phyloP scores from a whole-genome alignment of 2,888 invertebrate genomes.

The Trissolcus japonicus region DNA sequence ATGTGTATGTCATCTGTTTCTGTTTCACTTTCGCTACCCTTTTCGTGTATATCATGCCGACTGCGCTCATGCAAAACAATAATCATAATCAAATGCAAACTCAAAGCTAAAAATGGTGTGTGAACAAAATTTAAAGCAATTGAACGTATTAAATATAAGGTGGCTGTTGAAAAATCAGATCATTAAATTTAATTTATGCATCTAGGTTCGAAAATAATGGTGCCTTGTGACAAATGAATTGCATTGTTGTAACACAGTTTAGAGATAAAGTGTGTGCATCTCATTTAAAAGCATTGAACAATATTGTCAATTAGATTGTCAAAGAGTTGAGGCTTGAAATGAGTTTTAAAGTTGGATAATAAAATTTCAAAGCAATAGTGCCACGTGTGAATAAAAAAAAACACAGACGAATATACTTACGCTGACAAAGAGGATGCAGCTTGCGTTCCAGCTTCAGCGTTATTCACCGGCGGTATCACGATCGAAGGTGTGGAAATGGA shows the following conservation, averaged over 20 bases:
- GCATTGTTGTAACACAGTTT: no score
- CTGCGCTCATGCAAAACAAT: conserved; percentile 70
- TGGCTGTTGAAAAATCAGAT: no score
- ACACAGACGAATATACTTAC: conserved; percentile 77
- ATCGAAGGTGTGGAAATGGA: conserved; percentile 94
- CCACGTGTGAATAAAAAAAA: not conserved
- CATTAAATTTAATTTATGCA: no score
- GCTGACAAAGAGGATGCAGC: conserved; percentile 78
- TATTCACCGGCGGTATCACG: conserved; percentile 82
- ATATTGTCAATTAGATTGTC: no score
- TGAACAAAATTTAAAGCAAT: conserved; percentile 9
- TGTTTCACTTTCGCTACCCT: conserved; percentile 84
- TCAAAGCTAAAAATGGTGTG: conserved; percentile 52
- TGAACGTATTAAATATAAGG: not conserved
- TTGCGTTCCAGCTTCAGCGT: conserved; percentile 77
- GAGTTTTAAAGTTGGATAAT: no score
- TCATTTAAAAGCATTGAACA: no score
- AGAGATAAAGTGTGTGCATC: no score
- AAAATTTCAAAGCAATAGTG: not conserved
- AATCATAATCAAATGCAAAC: conserved; percentile 69
- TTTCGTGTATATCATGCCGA: conserved; percentile 76
- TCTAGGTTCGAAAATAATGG: no score
- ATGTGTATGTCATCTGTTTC: conserved; percentile 83
- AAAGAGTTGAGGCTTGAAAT: no score
- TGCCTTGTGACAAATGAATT: no score